Conservation (phyloP, 2,888 invertebrate species). For the Altica lythri region DNA sequence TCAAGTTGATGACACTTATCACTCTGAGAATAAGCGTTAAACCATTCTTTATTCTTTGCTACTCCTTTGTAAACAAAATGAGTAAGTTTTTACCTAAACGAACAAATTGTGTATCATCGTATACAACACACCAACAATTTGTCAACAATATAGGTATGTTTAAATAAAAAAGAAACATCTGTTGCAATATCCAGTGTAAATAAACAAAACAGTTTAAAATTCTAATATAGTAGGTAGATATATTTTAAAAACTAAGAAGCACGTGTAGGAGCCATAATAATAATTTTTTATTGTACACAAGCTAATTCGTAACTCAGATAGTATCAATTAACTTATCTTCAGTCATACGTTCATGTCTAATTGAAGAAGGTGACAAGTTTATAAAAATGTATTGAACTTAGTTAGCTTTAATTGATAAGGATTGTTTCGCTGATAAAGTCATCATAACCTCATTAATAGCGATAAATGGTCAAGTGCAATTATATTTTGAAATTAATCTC, state of each 20-base stretch:
- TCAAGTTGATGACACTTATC: conserved; percentile 15
- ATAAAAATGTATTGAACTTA: conserved; percentile 30
- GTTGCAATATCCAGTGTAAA: too few species aligned
- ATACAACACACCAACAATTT: too few species aligned
- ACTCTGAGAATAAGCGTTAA: background rate
- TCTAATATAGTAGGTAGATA: too few species aligned
- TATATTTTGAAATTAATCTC: conserved; percentile 4
- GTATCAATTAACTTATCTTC: conserved; percentile 6
- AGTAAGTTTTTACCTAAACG: conserved; percentile 11
- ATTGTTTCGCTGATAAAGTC: conserved; percentile 21
- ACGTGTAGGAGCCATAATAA: too few species aligned
- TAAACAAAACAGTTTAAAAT: too few species aligned
- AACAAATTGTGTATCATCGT: background rate
- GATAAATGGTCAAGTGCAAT: conserved; percentile 11
- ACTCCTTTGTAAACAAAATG: conserved; percentile 9
- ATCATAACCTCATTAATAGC: conserved; percentile 8
- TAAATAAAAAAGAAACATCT: too few species aligned
- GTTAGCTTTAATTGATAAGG: conserved; percentile 26
- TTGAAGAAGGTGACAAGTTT: conserved; percentile 30
- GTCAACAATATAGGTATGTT: too few species aligned
- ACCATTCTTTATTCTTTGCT: conserved; percentile 8
- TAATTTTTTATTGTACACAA: too few species aligned
- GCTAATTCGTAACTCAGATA: too few species aligned
- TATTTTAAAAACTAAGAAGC: too few species aligned
- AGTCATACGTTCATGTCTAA: too few species aligned